Conservation (phyloP, 2,113 vertebrate genomes). For the Phylloscopus trochiloides region DNA sequence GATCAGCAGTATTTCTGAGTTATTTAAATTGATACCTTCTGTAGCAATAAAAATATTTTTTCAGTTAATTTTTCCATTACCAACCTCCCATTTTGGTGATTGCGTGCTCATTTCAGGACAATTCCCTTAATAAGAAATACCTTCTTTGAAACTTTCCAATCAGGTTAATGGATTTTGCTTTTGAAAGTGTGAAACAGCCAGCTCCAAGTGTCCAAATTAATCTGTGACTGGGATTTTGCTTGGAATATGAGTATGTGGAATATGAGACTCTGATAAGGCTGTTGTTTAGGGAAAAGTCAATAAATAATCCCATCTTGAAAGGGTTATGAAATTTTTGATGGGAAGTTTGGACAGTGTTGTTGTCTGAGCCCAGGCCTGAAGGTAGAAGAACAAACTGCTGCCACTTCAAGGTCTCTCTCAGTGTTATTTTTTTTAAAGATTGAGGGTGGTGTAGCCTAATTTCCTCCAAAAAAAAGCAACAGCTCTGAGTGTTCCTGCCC, state of each 20-base stretch:
- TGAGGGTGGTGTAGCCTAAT: rapidly evolving
- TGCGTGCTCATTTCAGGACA: neutral
- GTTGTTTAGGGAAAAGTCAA: neutral
- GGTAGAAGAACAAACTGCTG: neutral
- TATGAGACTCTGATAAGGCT: neutral
- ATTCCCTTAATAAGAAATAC: neutral
- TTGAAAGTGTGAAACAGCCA: neutral
- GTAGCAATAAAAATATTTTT: neutral
- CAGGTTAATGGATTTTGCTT: neutral
- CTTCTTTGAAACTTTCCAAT: neutral
- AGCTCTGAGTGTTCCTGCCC: rapidly evolving
- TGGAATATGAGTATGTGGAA: neutral
- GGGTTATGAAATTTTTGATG: neutral
- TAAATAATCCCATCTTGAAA: neutral
- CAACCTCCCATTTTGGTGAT: neutral
- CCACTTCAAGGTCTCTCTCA: neutral
- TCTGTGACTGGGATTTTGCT: neutral
- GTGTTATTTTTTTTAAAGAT: neutral
- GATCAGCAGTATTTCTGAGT: neutral
- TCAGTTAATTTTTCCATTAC: neutral
- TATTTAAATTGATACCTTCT: neutral
- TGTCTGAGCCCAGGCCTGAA: neutral
- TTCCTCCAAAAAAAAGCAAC: neutral
- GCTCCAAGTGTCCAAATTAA: neutral
- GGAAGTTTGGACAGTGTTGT: neutral